A percentile compares a stretch with the other conserved stretches of the same genome.
These are phyloP conservation scores for Caenorhabditis becei DNA, from an alignment of 2,888 invertebrate species.

Conservation along the genomic window DNA sequence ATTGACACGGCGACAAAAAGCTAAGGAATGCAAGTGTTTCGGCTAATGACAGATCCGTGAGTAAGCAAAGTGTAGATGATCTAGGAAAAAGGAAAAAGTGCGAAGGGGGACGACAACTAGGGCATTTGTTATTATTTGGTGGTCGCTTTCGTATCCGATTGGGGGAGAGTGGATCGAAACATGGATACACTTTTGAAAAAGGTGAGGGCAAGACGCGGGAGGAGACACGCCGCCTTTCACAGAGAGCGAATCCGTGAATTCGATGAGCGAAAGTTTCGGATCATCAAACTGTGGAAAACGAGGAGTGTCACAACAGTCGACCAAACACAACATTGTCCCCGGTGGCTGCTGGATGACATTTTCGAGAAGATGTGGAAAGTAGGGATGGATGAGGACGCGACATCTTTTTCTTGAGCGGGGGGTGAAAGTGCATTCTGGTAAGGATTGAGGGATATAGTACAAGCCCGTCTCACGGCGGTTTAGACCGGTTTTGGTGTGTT, in stretches of 20 bases:
- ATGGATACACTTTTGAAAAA: conserved; percentile 57
- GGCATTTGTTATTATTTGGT: conserved; percentile 60
- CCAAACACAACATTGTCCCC: conserved; percentile 41
- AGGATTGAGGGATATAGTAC: conserved; percentile 56
- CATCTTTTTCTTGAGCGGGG: conserved; percentile 46
- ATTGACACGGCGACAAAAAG: conserved; percentile 2
- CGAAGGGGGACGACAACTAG: conserved; percentile 52
- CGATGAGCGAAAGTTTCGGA: conserved; percentile 64
- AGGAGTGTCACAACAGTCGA: conserved; percentile 59
- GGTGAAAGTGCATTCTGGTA: conserved; percentile 63
- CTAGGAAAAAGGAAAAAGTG: conserved; percentile 34
- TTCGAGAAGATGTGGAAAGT: conserved; percentile 36
- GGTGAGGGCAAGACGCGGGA: conserved; percentile 42
- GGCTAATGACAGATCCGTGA: conserved; percentile 42
- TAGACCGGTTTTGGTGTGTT: conserved; percentile 50
- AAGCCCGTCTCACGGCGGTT: conserved; percentile 44
- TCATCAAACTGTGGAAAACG: conserved; percentile 59
- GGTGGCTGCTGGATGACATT: conserved; percentile 30
- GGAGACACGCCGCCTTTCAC: conserved; percentile 29
- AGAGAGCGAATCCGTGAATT: conserved; percentile 56
- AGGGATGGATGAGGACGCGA: conserved; percentile 22
- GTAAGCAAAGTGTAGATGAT: conserved; percentile 41
- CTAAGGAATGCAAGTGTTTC: conserved; percentile 10
- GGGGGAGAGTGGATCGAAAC: conserved; percentile 51
- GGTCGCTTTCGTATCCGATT: conserved; percentile 38